Conservation (phyloP, 2,888 invertebrate species). For the Buathra laborator region DNA sequence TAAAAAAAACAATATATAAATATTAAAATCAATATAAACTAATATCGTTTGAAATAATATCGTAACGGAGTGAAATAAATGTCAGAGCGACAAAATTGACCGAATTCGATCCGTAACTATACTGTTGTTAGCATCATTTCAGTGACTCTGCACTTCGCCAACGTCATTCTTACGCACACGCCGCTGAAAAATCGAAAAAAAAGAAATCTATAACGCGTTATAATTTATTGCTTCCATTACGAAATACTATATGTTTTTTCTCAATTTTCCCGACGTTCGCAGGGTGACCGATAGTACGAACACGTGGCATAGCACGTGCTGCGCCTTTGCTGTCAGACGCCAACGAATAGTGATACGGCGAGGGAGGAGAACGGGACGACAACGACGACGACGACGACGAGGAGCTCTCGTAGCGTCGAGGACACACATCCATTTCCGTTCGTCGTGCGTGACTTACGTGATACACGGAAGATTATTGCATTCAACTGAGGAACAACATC, state of each 20-base stretch:
- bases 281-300: slow-evolving; percentile 40
- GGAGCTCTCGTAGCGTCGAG: slow-evolving; percentile 42
- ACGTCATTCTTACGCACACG: neutral
- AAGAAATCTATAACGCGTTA: neutral
- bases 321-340: slow-evolving; percentile 21
- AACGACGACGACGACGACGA: slow-evolving; percentile 50
- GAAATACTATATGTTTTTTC: slow-evolving; percentile 5
- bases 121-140: neutral
- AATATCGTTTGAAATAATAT: neutral
- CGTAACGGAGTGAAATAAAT: neutral
- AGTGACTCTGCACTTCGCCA: neutral
- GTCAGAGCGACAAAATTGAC: neutral
- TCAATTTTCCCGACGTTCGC: slow-evolving; percentile 42
- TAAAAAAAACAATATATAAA: neutral
- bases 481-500: neutral
- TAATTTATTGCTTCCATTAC: neutral
- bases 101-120: neutral
- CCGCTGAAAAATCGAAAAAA: slow-evolving; percentile 1
- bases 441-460: slow-evolving; percentile 55
- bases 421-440: slow-evolving; percentile 48
- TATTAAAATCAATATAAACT: neutral
- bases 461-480: slow-evolving; percentile 37
- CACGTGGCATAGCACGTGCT: slow-evolving; percentile 65
- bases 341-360: slow-evolving; percentile 33
- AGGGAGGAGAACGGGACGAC: slow-evolving; percentile 19